phyloP scores from a whole-genome alignment of 2,113 vertebrate genomes.

The Riparia riparia region DNA sequence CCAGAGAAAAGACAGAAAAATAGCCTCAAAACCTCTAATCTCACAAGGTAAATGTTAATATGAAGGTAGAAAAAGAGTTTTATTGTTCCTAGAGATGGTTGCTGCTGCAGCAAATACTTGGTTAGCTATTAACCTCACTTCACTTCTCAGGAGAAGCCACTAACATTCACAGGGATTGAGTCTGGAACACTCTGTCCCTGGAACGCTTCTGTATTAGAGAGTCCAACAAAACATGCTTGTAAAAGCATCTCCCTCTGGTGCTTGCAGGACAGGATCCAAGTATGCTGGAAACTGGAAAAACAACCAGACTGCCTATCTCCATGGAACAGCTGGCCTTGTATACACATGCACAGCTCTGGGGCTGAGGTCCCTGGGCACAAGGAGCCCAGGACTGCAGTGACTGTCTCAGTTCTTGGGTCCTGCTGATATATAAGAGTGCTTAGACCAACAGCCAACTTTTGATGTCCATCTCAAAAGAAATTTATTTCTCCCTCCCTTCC shows the following conservation, averaged over 20 bases:
- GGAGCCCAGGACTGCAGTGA: background rate
- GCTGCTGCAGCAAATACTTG: background rate
- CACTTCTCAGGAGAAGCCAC: background rate
- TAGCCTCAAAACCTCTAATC: background rate
- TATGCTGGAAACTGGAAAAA: background rate
- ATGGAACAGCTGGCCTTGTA: background rate
- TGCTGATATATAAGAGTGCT: background rate
- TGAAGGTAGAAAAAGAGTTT: background rate
- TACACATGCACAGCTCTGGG: background rate
- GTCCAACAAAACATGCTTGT: background rate
- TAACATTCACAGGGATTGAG: background rate
- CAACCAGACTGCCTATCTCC: fast-evolving
- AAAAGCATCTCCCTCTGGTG: background rate
- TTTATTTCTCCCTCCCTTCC: background rate
- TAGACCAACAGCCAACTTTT: background rate
- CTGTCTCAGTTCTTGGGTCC: background rate
- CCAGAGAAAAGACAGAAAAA: background rate
- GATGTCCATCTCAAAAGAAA: background rate
- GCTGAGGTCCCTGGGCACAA: background rate
- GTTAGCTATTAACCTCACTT: constrained; percentile 35
- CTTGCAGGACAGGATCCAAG: background rate
- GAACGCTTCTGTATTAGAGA: background rate
- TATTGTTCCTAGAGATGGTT: background rate
- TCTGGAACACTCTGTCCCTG: constrained; percentile 19
- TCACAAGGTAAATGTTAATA: background rate